These are phyloP conservation scores for Porites australiensis DNA, from an alignment of 64 coral and sea anemone genomes.

Conservation along the genomic window DNA sequence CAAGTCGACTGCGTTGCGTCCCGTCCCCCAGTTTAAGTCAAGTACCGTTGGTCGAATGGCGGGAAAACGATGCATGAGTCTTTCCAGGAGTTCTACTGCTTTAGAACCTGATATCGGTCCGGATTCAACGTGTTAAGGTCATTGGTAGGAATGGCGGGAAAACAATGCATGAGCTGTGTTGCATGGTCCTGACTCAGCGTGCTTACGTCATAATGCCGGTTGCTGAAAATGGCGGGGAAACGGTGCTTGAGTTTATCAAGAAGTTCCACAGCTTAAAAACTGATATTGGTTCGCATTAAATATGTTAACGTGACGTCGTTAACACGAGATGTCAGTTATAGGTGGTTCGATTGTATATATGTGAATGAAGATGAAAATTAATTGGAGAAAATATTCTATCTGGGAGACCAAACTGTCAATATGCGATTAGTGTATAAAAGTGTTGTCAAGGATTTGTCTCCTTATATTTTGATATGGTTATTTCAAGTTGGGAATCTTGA, in stretches of 20 bases:
- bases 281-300: no score
- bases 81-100: slow-evolving; percentile 28
- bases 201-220: no score
- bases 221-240: no score
- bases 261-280: no score
- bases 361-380: background rate
- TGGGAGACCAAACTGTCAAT: background rate
- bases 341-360: background rate
- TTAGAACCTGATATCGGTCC: slow-evolving; percentile 1
- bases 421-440: background rate
- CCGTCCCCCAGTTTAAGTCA: slow-evolving; percentile 75
- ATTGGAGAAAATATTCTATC: background rate
- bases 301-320: no score
- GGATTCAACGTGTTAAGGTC: slow-evolving; percentile 36
- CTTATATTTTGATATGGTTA: background rate
- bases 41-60: slow-evolving; percentile 54
- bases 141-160: no score
- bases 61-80: slow-evolving; percentile 44
- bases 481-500: background rate
- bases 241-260: no score
- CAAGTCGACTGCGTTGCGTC: slow-evolving; percentile 38
- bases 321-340: background rate
- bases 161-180: no score
- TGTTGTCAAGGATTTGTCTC: background rate
- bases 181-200: no score